phyloP scores from a whole-genome alignment of 2,113 vertebrate species.

The Arvicanthis niloticus region DNA sequence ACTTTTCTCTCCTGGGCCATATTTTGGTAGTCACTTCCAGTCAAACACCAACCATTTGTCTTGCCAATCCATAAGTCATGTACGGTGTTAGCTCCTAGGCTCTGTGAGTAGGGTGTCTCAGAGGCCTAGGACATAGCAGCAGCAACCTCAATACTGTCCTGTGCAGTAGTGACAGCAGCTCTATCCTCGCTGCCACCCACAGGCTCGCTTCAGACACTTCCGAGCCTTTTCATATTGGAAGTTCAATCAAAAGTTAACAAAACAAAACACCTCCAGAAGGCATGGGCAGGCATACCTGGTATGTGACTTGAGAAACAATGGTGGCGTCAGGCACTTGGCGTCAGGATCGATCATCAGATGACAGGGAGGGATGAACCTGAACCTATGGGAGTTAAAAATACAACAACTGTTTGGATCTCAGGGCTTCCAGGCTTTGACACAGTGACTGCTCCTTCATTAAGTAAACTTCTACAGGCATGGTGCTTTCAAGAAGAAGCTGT shows the following conservation, averaged over 20 bases:
- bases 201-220: background rate
- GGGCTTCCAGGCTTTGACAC: background rate
- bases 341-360: background rate
- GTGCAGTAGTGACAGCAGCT: background rate
- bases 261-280: background rate
- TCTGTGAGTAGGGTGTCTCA: background rate
- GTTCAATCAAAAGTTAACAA: background rate
- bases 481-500: background rate
- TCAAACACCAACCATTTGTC: background rate
- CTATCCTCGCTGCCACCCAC: background rate
- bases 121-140: background rate
- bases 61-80: background rate
- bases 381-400: background rate
- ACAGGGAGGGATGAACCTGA: background rate
- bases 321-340: background rate
- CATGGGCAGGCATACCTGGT: background rate
- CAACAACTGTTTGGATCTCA: background rate
- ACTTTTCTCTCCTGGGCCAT: background rate
- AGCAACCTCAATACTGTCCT: background rate
- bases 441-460: background rate
- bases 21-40: background rate
- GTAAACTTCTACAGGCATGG: background rate
- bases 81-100: background rate
- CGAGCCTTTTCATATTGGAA: background rate
- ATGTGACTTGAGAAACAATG: background rate